These are phyloP conservation scores for Myotis vivesi DNA, from an alignment of 2,797 vertebrate genomes.

Conservation along the genomic window DNA sequence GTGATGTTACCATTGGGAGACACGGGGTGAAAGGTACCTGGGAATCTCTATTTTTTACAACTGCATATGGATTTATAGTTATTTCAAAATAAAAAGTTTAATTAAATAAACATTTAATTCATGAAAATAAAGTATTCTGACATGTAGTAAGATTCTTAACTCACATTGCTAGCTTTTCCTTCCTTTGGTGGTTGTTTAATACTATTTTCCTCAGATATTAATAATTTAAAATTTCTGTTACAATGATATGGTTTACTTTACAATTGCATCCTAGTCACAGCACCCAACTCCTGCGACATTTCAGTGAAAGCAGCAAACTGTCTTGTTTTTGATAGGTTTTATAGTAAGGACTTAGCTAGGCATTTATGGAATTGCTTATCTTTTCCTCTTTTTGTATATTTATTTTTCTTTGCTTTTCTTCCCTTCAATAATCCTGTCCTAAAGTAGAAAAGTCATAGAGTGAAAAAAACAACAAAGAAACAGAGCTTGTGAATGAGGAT, in stretches of 20 bases:
- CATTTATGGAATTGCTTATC: background rate
- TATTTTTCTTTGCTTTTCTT: constrained; percentile 41
- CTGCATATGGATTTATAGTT: background rate
- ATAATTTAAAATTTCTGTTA: constrained; percentile 49
- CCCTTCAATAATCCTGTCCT: background rate
- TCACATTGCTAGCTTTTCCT: background rate
- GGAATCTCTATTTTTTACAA: background rate
- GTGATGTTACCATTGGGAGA: background rate
- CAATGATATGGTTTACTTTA: background rate
- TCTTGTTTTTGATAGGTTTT: constrained; percentile 10
- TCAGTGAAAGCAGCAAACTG: constrained; percentile 1
- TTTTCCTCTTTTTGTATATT: constrained; percentile 40
- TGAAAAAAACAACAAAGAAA: background rate
- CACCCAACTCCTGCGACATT: constrained; percentile 24
- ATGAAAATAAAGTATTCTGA: constrained; percentile 39
- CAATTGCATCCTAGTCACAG: background rate
- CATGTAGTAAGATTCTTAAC: background rate
- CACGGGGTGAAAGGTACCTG: background rate
- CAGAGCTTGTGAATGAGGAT: background rate
- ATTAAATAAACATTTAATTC: background rate
- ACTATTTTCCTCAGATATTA: constrained; percentile 27
- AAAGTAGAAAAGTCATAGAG: background rate
- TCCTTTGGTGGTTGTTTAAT: constrained; percentile 7
- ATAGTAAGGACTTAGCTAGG: background rate
- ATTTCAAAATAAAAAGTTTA: constrained; percentile 1